Evolutionary conservation across 2,888 invertebrate species (phyloP), one percentile per base, ranked within the genome.

Genomic region (Torymus aiolomorphi): DNA sequence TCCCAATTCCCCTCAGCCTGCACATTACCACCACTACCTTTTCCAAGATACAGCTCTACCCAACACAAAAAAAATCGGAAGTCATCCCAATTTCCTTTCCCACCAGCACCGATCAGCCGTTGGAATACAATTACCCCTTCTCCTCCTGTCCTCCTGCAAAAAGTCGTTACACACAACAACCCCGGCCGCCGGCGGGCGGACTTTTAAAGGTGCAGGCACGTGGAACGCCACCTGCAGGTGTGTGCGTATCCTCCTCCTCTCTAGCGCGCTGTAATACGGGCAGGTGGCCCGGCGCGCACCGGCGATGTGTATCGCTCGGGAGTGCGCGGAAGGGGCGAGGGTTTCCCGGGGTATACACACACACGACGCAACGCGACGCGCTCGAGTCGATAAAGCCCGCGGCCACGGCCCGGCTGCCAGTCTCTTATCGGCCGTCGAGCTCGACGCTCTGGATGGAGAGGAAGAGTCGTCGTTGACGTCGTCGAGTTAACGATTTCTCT

Each of bases 131-230:
- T 42, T 42, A 42, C 8, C 42, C 42, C 42, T 8, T 1, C 42
- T 42, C 5, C 8, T 8, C 18, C 57, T 59, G 31, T 59, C 57
- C 31, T 18, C 16, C 20, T 8, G 69, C 31, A 69, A 66, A 69
- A 76, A 62, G 71, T 62, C 75, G 75, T 57, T 67, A 61, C 49
- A 54, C 49, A 31, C 31, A 42, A 10, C 42, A 42, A 42, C 42
- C 42, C 42, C 5, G 3, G 31, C 31, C 31, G 31, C 31, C 5
- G 31, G 31, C 42, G 42, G 42, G 56, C n/a, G 13, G 52, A 42
- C 57, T 18, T 75, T 75, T 66, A 74, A 75, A 75, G 14, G 77
- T 56, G 72, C 78, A 69, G 78, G 73, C 78, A 78, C 78, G 78
- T 78, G 63, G 71, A 72, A 71, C 77, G 59, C 42, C 42, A 42